These are phyloP conservation scores for Pseudorasbora parva DNA, from an alignment of 2,113 vertebrate species.

Conservation along the genomic window DNA sequence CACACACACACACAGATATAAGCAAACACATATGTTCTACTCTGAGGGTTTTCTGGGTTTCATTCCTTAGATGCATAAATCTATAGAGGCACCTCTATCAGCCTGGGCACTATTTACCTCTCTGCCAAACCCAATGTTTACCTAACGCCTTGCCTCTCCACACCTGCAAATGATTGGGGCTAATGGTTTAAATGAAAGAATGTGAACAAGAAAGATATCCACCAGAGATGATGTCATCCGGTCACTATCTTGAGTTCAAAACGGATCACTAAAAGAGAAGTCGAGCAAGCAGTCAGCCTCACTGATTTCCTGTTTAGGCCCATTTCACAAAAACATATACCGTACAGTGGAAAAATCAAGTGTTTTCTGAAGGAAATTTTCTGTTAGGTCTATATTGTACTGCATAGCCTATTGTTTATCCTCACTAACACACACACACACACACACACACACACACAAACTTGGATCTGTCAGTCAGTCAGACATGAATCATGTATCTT, in stretches of 20 bases:
- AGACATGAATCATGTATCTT: background rate
- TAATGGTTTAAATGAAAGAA: conserved; percentile 27
- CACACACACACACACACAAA: background rate
- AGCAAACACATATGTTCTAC: background rate
- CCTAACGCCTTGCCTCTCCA: conserved; percentile 33
- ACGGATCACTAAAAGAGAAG: conserved; percentile 20
- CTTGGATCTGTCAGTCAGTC: background rate
- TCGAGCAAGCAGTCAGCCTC: background rate
- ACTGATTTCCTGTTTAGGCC: background rate
- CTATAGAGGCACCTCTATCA: conserved; percentile 39
- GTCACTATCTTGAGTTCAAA: background rate
- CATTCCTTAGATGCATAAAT: conserved; percentile 40
- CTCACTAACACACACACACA: background rate
- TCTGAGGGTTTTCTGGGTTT: conserved; percentile 14
- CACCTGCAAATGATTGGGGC: conserved; percentile 49
- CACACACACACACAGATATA: background rate
- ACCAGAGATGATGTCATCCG: conserved; percentile 13
- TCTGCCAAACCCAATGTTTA: conserved; percentile 41
- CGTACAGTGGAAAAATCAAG: background rate
- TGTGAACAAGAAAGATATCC: background rate
- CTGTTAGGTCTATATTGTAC: background rate
- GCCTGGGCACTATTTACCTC: conserved; percentile 31
- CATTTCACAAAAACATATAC: background rate
- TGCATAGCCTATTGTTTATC: background rate
- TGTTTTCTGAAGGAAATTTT: background rate